Conservation (phyloP, 2,888 invertebrate species). For the Tetanocera ferruginea region DNA sequence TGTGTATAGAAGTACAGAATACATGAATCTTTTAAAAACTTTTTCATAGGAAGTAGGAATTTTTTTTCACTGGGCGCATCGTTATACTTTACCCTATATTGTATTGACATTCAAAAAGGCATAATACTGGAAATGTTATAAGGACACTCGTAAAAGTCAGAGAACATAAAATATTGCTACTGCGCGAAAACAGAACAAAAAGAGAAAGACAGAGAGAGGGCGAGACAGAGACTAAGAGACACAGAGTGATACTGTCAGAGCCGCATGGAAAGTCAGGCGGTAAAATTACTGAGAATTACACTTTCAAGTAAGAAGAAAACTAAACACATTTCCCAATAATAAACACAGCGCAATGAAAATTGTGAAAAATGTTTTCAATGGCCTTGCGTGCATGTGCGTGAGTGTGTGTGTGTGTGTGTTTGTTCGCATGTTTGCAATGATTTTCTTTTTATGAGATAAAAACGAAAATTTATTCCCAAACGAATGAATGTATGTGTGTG, state of each 20-base stretch:
- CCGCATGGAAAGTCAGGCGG: neutral
- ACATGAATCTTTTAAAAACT: too few species aligned
- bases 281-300: neutral
- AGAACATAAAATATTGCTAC: neutral
- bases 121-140: neutral
- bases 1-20: too few species aligned
- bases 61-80: too few species aligned
- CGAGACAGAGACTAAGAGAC: neutral
- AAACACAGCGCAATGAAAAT: slow-evolving; percentile 37
- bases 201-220: neutral
- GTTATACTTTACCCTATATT: too few species aligned
- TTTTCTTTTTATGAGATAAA: slow-evolving; percentile 21
- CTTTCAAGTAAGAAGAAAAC: too few species aligned
- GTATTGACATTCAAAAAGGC: neutral
- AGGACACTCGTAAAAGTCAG: neutral
- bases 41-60: too few species aligned
- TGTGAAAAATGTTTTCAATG: neutral
- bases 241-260: neutral
- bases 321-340: slow-evolving; percentile 54
- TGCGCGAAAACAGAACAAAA: neutral
- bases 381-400: neutral
- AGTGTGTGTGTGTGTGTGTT: neutral
- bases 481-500: neutral
- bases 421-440: neutral
- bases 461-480: neutral